These are phyloP conservation scores for Elgaria multicarinata DNA, from an alignment of 2,113 vertebrate genomes.

Conservation along the genomic window DNA sequence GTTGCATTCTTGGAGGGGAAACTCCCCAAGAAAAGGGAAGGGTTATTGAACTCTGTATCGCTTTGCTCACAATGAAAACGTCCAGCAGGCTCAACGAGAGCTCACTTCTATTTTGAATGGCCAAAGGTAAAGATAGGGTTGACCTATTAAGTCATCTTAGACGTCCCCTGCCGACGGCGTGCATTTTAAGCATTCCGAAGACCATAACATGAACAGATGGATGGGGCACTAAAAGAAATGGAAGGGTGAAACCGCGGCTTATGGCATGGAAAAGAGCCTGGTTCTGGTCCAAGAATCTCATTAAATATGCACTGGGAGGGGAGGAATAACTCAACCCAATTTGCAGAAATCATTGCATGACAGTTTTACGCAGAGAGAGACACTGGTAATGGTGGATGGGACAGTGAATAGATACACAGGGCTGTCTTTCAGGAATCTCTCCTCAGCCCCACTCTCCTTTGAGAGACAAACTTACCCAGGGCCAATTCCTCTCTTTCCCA, in stretches of 20 bases:
- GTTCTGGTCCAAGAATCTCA: neutral
- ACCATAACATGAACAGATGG: neutral
- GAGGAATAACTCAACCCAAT: neutral
- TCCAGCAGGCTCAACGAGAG: conserved; percentile 50
- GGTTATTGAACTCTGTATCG: conserved; percentile 64
- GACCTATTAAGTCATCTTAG: conserved; percentile 72
- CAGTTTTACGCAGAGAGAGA: neutral
- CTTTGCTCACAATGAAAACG: conserved; percentile 61
- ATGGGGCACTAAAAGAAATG: neutral
- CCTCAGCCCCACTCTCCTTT: no score
- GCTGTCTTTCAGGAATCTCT: no score
- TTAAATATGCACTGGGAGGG: conserved; percentile 26
- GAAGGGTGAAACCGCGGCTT: neutral
- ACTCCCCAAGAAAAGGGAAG: conserved; percentile 46
- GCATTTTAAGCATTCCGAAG: conserved; percentile 31
- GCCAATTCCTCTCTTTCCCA: no score
- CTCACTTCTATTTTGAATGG: conserved; percentile 60
- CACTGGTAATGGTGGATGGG: no score
- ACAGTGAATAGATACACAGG: no score
- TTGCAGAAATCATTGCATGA: neutral
- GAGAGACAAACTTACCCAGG: no score
- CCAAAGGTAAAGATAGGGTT: conserved; percentile 70
- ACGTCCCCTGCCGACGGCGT: conserved; percentile 25
- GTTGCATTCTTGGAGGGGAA: conserved; percentile 5
- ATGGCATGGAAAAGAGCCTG: conserved; percentile 5